Base-by-base conservation (phyloP, 2,797 vertebrate species). In the Enteromius fasciolatus region DNA sequence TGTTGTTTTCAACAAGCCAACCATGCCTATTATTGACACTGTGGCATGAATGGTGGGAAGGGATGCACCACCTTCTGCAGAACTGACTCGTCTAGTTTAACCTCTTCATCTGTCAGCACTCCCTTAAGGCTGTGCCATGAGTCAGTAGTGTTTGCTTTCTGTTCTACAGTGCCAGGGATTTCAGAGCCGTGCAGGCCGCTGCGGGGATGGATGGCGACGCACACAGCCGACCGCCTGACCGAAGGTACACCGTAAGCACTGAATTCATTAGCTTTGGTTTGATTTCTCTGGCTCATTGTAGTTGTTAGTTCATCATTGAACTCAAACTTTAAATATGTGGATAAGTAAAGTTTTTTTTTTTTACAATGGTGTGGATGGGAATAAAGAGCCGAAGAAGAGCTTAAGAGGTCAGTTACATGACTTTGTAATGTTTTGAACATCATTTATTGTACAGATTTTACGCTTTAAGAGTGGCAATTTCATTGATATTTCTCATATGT, bases 131-230 rank as follows among this genome's bases (percentile, higher is more conserved):
- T 72, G 46, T n/a, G 68, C 18, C 44, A 25, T 39, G 57, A 80
- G 64, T 72, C 74, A 83, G 66, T 44, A 52, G 41, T 75, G 79
- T 88, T 89, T 92, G 87, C 88, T 82, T 92, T 76, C 90, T 85
- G 91, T 87, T 86, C 87, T 78, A 52, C 46, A 93, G 92, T 87
- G 87, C 88, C 76, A 87, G 83, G 88, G 91, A 90, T 89, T 90
- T 90, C 78, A 91, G 90, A 86, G 88, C 89, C 25, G 74, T 91
- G 88, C 91, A 87, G 87, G 88, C 91, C 7, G 63, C 66, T 36
- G 81, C 66, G 83, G 93, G 90, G 85, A 94, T 94, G 94, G 94
- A 94, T 87, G 92, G 93, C 79, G 89, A 85, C 59, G 90, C 89
- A 15, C 90, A 88, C 91, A 87, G 89, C 80, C 86, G 90, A 83